phyloP scores from a whole-genome alignment of 2,113 vertebrate genomes.

The Neolamprologus modestus region DNA sequence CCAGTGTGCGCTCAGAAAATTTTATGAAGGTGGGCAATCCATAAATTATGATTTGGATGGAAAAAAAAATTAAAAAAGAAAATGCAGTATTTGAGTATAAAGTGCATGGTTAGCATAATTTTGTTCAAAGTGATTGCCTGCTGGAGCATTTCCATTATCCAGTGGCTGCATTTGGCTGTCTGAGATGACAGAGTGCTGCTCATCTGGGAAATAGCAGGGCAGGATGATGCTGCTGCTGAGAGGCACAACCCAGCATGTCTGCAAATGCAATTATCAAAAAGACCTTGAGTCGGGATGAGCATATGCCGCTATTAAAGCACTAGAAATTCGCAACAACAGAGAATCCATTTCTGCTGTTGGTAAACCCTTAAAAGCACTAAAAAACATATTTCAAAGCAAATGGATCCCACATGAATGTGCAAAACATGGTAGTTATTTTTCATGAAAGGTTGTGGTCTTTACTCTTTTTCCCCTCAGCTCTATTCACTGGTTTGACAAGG shows the following conservation, averaged over 20 bases:
- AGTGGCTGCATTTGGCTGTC: conserved; percentile 25
- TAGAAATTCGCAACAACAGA: not conserved
- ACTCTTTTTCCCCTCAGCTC: not conserved
- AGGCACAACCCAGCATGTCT: conserved; percentile 33
- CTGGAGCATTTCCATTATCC: conserved; percentile 24
- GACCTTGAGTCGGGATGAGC: conserved; percentile 5
- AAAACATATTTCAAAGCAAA: not conserved
- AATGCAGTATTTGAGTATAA: not conserved
- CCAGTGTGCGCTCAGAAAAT: not conserved
- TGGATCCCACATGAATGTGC: not conserved
- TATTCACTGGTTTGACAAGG: not conserved
- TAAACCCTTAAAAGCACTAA: not conserved
- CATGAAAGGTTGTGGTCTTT: not conserved
- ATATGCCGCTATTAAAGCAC: not conserved
- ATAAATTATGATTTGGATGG: not conserved
- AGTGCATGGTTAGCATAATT: conserved; percentile 21
- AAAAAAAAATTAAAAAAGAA: not conserved
- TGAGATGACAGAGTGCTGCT: conserved; percentile 48
- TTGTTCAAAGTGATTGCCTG: not conserved
- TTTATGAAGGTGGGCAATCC: not conserved
- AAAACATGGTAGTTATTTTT: not conserved
- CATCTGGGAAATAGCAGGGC: conserved; percentile 37
- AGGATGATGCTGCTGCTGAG: conserved; percentile 34
- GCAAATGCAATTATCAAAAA: conserved; percentile 54
- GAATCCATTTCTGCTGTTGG: not conserved